Evolutionary conservation across 2,113 vertebrate species (phyloP), one percentile per base, ranked within the genome.

Genomic region (Steatornis caripensis): DNA sequence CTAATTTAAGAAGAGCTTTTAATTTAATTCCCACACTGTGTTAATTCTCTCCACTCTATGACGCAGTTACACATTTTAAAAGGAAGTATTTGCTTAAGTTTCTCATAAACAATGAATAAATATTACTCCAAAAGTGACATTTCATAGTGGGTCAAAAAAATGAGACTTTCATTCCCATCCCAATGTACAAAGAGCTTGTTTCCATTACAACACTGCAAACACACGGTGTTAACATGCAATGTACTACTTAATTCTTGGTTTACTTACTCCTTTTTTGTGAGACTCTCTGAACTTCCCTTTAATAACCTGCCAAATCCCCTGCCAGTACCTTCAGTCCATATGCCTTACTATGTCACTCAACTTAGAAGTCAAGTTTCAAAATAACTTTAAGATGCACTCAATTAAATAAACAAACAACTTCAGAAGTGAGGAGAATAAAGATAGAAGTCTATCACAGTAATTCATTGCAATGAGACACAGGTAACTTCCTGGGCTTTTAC

Each of bases 1-100:
- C 84, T 93, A 94, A 93, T 92, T 94, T 77, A 93, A 58, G 64
- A 76, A 36, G 20, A 49, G 64, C 53, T 94, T 95, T 96, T 90
- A 81, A 96, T 94, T 82, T 86, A 94, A 95, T 93, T 95, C 82
- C 61, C 80, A 71, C 62, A 57, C 64, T 75, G 23, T 89, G 89
- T 78, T 80, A 96, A 86, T 81, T 83, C 80, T 92, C 57, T 82
- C 55, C 46, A 70, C 34, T 85, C 79, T 84, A 23, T 90, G 93
- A 96, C 72, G 66, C 54, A 95, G 84, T 91, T 90, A 71, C 12
- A 53, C 53, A 58, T 85, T 84, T 91, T 66, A 87, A 85, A 92
- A 82, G 34, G 13, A 87, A 65, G 6, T 39, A 76, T 24, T 94
- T 89, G 17, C 49, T 88, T 84, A 78, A 74, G n/a, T 79, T 46